Base-by-base conservation (phyloP, 2,797 vertebrate genomes). In the Moxostoma hubbsi region DNA sequence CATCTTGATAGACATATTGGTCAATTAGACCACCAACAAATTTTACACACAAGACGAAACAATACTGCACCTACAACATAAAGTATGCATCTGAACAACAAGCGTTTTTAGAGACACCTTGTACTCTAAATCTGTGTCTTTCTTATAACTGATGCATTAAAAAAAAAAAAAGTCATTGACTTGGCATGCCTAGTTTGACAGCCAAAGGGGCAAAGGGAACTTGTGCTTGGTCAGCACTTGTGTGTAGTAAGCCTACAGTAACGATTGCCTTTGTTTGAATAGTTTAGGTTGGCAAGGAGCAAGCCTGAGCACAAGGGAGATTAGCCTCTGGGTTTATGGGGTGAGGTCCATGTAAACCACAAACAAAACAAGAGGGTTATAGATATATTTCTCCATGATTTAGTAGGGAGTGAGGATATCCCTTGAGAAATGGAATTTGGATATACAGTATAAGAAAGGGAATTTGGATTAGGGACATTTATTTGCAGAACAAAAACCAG, bases 301-400 rank as follows among this genome's bases (percentile, higher is more conserved):
- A 79, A 81, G 73, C 13, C 36, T 36, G 49, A 73, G 49, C 75
- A 82, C 24, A 75, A 69, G 75, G 59, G 36, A 59, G 82, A 86
- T 83, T 84, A 86, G 77, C 18, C 67, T 68, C 24, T 61, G 46
- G 51, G 71, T 71, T 63, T 65, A 67, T 61, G 10, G 50, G 15
- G 69, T 57, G 55, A 68, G 50, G 73, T 74, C 66, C 75, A 79
- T 43, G 43, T 75, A 50, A 11, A 73, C 16, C 1, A 72, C 69
- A 66, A 79, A 67, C 51, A 64, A 68, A 73, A 77, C 73, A 73
- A 50, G 6, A 67, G 11, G 45, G 10, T 65, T 75, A 18, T 59
- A 59, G 36, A 36, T 36, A 36, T 4, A 36, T 36, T 36, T 36
- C 36, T 3, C 36, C 36, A 36, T 36, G 36, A 36, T 36, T 36